Conservation (phyloP, 1,140 invertebrate species). For the Bombus sylvicola region DNA sequence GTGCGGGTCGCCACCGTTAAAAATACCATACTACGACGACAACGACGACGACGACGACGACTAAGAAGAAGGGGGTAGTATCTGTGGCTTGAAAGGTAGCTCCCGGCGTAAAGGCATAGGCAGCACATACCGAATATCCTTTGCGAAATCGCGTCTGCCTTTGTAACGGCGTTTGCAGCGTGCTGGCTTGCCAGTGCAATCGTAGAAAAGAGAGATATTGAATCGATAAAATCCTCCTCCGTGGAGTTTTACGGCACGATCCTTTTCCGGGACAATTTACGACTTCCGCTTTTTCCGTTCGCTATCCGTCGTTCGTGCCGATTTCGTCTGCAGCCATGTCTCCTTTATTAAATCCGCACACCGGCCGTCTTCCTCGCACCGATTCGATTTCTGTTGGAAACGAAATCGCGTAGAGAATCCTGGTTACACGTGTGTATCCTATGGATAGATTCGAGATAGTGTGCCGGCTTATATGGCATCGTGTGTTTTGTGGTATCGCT, state of each 20-base stretch:
- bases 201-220: slow-evolving; percentile 59
- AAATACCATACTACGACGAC: slow-evolving; percentile 11
- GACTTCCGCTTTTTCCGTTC: slow-evolving; percentile 52
- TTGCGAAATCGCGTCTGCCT: slow-evolving; percentile 52
- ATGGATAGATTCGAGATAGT: neutral
- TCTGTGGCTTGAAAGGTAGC: neutral
- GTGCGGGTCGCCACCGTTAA: slow-evolving; percentile 23
- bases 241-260: slow-evolving; percentile 64
- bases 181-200: slow-evolving; percentile 48
- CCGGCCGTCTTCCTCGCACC: slow-evolving; percentile 26
- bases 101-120: neutral
- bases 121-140: slow-evolving; percentile 47
- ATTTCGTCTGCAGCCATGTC: slow-evolving; percentile 53
- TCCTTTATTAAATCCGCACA: slow-evolving; percentile 54
- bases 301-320: slow-evolving; percentile 41
- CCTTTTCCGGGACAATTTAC: slow-evolving; percentile 62
- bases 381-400: slow-evolving; percentile 10
- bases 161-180: slow-evolving; percentile 53
- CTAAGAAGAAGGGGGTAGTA: neutral
- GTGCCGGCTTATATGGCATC: too few relatives aligned
- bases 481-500: neutral
- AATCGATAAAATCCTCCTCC: slow-evolving; percentile 67
- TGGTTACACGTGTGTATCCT: neutral
- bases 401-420: neutral
- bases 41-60: too few relatives aligned